Base-by-base conservation (phyloP, 2,888 invertebrate genomes). In the Conomelus anceps region DNA sequence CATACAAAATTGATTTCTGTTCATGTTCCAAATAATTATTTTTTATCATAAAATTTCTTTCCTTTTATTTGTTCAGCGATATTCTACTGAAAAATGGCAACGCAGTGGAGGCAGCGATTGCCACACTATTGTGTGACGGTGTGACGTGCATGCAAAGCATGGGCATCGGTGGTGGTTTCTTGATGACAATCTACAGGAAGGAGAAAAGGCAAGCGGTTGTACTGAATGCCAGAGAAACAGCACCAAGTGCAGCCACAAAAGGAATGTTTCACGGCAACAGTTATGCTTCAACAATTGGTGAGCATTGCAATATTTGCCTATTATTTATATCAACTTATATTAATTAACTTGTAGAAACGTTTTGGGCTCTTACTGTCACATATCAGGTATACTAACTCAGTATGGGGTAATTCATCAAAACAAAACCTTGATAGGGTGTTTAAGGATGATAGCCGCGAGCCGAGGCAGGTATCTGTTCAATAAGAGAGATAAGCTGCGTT, bases 191-290 rank as follows among this genome's bases (percentile, higher is more conserved):
- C 84, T 97, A 96, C 93, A 94, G 94, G 41, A 95, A 94, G 91
- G 93, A 94, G 0, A 95, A 95, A 88, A 94, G 94, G 90, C 94
- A 94, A 89, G 95, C 95, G 0, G 95, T 95, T 91, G 94, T 95
- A 0, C 94, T 98, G 0, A 95, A 96, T 91, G 97, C 97, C 0
- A 94, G 98, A 88, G 98, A 98, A 93, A 94, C 93, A 0, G 97
- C 97, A 0, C 97, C 98, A 0, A 92, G 93, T 0, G 94, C 94
- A 0, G 94, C 96, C 0, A 94, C 94, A 0, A 92, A 93, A 9
- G 94, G 95, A 88, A 95, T 96, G 95, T 97, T 94, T 91, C 92
- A 94, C 88, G 94, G 94, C 20, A 93, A 93, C 92, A 91, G 92
- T 84, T 92, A 92, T 0, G 89, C 89, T n/a, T 90, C 91, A 24